These are phyloP conservation scores for Samia ricini DNA, from an alignment of 1,140 invertebrate species.

Conservation along the genomic window DNA sequence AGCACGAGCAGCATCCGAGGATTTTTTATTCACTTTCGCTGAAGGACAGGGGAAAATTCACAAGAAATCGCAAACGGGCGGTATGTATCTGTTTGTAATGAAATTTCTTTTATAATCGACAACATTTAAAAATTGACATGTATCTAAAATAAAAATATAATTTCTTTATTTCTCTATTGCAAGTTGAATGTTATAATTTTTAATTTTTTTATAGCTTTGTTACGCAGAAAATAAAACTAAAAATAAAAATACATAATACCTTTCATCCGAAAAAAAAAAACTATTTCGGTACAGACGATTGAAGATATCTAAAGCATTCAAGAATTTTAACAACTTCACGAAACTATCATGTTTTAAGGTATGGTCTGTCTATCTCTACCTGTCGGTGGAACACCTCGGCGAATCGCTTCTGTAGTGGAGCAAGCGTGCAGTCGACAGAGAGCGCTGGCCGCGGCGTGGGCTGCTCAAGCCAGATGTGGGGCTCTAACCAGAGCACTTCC, in stretches of 20 bases:
- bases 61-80: conserved; percentile 70
- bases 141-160: too few species aligned
- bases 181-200: too few species aligned
- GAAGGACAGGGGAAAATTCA: conserved; percentile 75
- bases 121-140: too few species aligned
- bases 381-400: conserved; percentile 69
- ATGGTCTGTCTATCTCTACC: conserved; percentile 80
- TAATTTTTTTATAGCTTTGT: too few species aligned
- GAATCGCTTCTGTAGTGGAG: conserved; percentile 79
- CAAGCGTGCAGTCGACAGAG: conserved; percentile 81
- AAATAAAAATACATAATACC: too few species aligned
- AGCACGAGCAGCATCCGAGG: conserved; percentile 70
- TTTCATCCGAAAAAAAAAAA: too few species aligned
- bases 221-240: too few species aligned
- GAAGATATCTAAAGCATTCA: too few species aligned
- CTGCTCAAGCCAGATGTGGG: conserved; percentile 82
- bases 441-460: conserved; percentile 83
- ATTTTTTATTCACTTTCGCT: conserved; percentile 71
- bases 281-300: too few species aligned
- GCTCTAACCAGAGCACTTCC: conserved; percentile 83
- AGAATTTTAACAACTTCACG: too few species aligned
- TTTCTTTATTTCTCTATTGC: too few species aligned
- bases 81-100: conserved; percentile 23
- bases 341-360: conserved; percentile 67
- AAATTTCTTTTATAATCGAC: background rate